Percentiles rank a stretch among this genome's conserved stretches.
Conservation (phyloP, 2,797 vertebrate species). For the Moxostoma hubbsi region DNA sequence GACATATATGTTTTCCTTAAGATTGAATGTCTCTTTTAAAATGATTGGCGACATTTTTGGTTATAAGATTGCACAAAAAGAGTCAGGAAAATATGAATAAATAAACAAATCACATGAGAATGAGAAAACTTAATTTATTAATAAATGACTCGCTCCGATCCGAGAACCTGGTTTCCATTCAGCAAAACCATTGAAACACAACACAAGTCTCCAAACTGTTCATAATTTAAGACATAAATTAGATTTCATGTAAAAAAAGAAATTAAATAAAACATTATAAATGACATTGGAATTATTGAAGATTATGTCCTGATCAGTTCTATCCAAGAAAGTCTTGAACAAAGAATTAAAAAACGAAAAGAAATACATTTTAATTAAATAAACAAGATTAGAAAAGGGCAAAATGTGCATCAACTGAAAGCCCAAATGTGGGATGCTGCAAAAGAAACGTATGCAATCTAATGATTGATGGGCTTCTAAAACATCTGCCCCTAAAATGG, state of each 20-base stretch:
- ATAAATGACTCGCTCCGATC: conserved; percentile 72
- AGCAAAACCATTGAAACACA: conserved; percentile 72
- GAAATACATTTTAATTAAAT: conserved; percentile 27
- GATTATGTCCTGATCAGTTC: conserved; percentile 26
- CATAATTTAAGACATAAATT: conserved; percentile 89
- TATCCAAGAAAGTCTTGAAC: conserved; percentile 31
- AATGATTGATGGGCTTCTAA: background rate
- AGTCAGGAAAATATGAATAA: conserved; percentile 62
- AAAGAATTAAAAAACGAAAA: conserved; percentile 21
- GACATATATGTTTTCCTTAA: background rate
- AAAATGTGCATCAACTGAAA: conserved; percentile 16
- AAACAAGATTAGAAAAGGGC: conserved; percentile 1
- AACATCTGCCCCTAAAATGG: conserved; percentile 1
- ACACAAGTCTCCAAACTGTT: conserved; percentile 69
- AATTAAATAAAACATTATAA: conserved; percentile 81
- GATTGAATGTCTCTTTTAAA: background rate
- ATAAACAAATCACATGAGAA: conserved; percentile 70
- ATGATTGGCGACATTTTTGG: background rate
- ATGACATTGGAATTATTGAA: conserved; percentile 61
- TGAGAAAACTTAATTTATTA: conserved; percentile 79
- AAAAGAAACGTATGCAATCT: background rate
- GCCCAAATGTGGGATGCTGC: conserved; percentile 15
- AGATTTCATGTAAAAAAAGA: conserved; percentile 80
- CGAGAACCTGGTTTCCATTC: conserved; percentile 66
- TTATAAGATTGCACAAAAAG: conserved; percentile 68